A percentile compares a stretch with the other conserved stretches of the same genome.
These are phyloP conservation scores for Hydrophis major DNA, from an alignment of 2,797 vertebrate species.

Conservation along the genomic window DNA sequence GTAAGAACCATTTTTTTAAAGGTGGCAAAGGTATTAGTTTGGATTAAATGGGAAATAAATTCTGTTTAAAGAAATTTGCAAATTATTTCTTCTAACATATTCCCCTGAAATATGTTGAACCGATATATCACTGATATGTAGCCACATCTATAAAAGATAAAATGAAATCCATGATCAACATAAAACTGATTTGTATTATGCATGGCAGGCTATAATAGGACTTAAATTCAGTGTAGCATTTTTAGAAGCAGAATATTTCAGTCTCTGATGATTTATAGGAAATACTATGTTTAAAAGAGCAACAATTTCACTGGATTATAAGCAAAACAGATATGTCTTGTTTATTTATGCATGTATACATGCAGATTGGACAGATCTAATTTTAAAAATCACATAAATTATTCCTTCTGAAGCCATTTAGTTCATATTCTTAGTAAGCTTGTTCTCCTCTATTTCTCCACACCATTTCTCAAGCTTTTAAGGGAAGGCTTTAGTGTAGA, in stretches of 20 bases:
- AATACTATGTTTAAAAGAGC: background rate
- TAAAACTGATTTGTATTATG: background rate
- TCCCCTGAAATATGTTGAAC: background rate
- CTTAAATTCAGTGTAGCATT: background rate
- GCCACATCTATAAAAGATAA: background rate
- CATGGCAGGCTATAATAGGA: background rate
- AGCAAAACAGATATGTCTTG: slow-evolving; percentile 9
- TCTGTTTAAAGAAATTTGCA: background rate
- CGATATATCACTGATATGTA: background rate
- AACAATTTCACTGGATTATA: background rate
- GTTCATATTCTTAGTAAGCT: background rate
- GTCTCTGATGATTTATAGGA: background rate
- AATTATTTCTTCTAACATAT: background rate
- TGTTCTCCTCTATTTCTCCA: background rate
- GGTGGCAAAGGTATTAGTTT: background rate
- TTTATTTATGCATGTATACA: background rate
- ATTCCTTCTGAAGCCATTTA: background rate
- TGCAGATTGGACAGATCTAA: background rate
- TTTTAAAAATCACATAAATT: background rate
- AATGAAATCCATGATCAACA: background rate
- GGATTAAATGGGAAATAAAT: background rate
- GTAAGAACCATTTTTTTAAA: background rate
- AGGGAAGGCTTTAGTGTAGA: background rate
- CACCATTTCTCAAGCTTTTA: background rate
- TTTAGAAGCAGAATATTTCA: slow-evolving; percentile 22